phyloP scores from a whole-genome alignment of 2,797 vertebrate species.

The Xyrichtys novacula region DNA sequence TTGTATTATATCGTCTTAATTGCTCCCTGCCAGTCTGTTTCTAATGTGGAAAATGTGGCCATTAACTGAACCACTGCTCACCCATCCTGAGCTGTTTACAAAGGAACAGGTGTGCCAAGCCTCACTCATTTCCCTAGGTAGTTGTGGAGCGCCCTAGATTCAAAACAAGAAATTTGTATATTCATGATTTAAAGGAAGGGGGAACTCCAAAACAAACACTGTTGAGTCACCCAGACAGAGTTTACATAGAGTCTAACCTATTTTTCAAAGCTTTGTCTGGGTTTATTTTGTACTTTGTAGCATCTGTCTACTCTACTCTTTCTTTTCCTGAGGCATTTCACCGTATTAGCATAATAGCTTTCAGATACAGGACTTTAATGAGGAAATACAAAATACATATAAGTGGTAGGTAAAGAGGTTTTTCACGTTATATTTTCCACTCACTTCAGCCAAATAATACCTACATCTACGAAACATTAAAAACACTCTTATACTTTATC shows the following conservation, averaged over 20 bases:
- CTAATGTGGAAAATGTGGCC: slow-evolving; percentile 58
- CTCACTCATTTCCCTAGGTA: slow-evolving; percentile 65
- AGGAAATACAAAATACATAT: neutral
- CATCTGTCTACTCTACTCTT: neutral
- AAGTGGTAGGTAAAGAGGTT: neutral
- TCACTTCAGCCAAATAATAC: neutral
- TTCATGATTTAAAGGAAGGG: slow-evolving; percentile 39
- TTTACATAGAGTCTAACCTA: neutral
- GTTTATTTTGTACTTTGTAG: neutral
- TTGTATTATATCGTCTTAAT: neutral
- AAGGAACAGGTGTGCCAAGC: slow-evolving; percentile 62
- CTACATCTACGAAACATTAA: neutral
- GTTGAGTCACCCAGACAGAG: slow-evolving; percentile 23
- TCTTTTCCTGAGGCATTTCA: neutral
- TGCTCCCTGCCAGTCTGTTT: slow-evolving; percentile 15
- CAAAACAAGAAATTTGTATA: slow-evolving; percentile 63
- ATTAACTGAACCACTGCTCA: slow-evolving; percentile 35
- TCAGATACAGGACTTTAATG: neutral
- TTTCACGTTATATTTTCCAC: neutral
- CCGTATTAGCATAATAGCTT: neutral
- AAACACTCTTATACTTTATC: neutral
- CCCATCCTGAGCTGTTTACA: slow-evolving; percentile 53
- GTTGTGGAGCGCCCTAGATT: slow-evolving; percentile 19
- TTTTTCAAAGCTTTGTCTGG: neutral
- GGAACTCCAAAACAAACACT: slow-evolving; percentile 41